Evolutionary conservation across 2,113 vertebrate species (phyloP).

Genomic region (Callipepla squamata): DNA sequence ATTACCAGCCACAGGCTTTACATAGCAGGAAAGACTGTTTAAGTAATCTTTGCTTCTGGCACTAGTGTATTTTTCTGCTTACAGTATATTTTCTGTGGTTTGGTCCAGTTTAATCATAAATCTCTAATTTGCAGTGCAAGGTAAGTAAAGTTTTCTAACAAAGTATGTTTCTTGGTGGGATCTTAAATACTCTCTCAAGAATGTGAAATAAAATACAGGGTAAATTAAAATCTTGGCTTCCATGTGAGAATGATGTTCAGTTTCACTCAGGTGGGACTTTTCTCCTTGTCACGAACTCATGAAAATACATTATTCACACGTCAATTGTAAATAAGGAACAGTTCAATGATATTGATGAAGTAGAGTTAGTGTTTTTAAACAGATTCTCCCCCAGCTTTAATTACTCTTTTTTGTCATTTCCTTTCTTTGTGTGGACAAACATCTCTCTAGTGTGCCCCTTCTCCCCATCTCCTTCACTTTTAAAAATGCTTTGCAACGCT

Average conservation of each 20-base stretch:
- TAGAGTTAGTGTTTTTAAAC: fast-evolving
- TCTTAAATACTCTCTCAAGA: background rate
- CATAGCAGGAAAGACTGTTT: background rate
- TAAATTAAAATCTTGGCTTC: background rate
- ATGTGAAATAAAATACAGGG: background rate
- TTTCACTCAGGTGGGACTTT: background rate
- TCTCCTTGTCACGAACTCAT: background rate
- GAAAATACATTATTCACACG: background rate
- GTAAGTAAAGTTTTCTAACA: background rate
- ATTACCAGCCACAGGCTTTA: background rate
- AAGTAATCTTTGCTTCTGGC: constrained; percentile 14
- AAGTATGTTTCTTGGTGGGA: background rate
- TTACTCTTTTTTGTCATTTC: background rate
- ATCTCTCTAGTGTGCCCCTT: background rate
- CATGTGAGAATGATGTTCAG: background rate
- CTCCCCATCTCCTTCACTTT: background rate
- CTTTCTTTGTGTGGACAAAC: background rate
- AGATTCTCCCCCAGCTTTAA: background rate
- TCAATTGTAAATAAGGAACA: background rate
- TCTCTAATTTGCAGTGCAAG: background rate
- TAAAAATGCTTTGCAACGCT: background rate
- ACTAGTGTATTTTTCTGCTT: background rate
- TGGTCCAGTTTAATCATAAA: constrained; percentile 44
- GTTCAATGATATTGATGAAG: background rate
- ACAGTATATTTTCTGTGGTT: background rate